A percentile compares a stretch with the other conserved stretches of the same genome.
These are phyloP conservation scores for Anolis sagrei DNA, from an alignment of 2,113 vertebrate genomes.

Conservation along the genomic window DNA sequence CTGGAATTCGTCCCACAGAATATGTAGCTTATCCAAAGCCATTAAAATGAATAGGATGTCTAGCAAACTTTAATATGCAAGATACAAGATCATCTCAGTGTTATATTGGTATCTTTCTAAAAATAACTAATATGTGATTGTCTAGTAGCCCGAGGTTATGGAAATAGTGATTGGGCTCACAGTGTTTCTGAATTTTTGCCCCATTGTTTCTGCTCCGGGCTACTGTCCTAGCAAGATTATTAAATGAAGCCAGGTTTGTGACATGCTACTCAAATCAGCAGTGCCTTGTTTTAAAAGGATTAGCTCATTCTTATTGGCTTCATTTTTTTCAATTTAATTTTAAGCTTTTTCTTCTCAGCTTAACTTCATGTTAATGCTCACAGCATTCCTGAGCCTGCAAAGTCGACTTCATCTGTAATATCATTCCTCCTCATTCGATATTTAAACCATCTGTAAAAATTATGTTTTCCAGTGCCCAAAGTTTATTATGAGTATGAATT, in stretches of 20 bases:
- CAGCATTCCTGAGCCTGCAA: neutral
- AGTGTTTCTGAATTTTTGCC: constrained; percentile 60
- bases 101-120: neutral
- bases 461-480: neutral
- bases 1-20: neutral
- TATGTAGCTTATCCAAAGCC: constrained; percentile 13
- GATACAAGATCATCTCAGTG: neutral
- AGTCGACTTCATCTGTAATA: neutral
- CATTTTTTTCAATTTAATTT: constrained; percentile 62
- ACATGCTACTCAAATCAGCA: constrained; percentile 34
- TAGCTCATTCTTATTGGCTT: constrained; percentile 57
- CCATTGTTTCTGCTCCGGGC: constrained; percentile 44
- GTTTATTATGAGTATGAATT: neutral
- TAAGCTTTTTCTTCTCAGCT: constrained; percentile 24
- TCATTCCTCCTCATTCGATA: neutral
- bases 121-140: constrained; percentile 39
- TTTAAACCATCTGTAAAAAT: constrained; percentile 14
- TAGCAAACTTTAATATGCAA: constrained; percentile 17
- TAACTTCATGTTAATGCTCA: constrained; percentile 44
- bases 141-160: constrained; percentile 38
- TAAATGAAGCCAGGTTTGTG: constrained; percentile 59
- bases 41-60: neutral
- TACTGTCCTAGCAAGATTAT: constrained; percentile 55
- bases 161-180: constrained; percentile 55
- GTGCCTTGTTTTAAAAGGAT: constrained; percentile 39